phyloP scores from a whole-genome alignment of 2,113 vertebrate species.

The Istiophorus platypterus region DNA sequence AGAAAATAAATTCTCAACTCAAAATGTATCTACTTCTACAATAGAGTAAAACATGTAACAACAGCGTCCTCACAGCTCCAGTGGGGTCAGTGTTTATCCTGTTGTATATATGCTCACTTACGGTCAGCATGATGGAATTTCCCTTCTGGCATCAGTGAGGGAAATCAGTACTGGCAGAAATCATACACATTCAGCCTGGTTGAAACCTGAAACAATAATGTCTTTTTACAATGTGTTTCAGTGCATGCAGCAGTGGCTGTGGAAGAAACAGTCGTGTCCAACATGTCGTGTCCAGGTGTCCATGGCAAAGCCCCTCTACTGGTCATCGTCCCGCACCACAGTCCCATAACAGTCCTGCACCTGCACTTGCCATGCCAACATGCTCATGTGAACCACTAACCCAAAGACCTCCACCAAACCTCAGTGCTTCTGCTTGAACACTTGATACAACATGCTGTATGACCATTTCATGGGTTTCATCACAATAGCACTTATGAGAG shows the following conservation, averaged over 20 bases:
- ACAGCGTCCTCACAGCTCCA: constrained; percentile 3
- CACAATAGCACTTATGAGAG: background rate
- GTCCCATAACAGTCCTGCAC: constrained; percentile 66
- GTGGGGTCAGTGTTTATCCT: background rate
- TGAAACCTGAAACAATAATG: background rate
- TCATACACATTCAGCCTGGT: background rate
- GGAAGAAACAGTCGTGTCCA: constrained; percentile 72
- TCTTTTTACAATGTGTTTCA: constrained; percentile 64
- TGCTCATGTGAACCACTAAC: constrained; percentile 23
- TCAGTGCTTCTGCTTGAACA: constrained; percentile 16
- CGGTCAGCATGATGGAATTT: constrained; percentile 54
- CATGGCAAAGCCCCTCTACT: constrained; percentile 67
- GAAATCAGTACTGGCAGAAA: constrained; percentile 49
- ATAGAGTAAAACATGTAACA: background rate
- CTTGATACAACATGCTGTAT: background rate
- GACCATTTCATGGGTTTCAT: background rate
- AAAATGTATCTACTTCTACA: background rate
- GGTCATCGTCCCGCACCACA: constrained; percentile 66
- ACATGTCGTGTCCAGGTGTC: constrained; percentile 53
- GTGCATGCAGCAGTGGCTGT: constrained; percentile 77
- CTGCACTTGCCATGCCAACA: constrained; percentile 19
- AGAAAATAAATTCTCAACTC: background rate
- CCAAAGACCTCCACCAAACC: constrained; percentile 6
- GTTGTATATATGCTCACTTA: background rate
- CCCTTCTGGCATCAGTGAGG: constrained; percentile 28